These are phyloP conservation scores for Distichodus sexfasciatus DNA, from an alignment of 2,797 vertebrate genomes.

Conservation along the genomic window DNA sequence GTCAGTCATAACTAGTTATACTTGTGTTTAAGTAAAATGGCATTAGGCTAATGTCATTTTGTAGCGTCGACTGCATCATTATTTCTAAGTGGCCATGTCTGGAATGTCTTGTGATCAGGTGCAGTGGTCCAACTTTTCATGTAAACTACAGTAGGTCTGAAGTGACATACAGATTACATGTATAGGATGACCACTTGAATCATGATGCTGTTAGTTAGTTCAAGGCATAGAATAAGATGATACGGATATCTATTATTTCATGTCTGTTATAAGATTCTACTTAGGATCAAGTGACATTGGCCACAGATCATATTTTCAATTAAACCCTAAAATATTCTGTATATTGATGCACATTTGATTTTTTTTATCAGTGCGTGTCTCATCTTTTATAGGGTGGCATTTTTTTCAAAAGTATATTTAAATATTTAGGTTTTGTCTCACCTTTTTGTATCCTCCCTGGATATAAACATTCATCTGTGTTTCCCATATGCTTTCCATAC, in stretches of 20 bases:
- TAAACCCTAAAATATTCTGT: slow-evolving; percentile 24
- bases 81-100: slow-evolving; percentile 28
- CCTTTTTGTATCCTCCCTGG: slow-evolving; percentile 2
- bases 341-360: slow-evolving; percentile 24
- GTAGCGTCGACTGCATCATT: slow-evolving; percentile 21
- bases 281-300: neutral
- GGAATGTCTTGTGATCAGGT: slow-evolving; percentile 42
- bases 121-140: slow-evolving; percentile 36
- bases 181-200: slow-evolving; percentile 23
- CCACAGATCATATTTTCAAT: slow-evolving; percentile 16
- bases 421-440: slow-evolving; percentile 17
- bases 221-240: slow-evolving; percentile 41
- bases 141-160: slow-evolving; percentile 40
- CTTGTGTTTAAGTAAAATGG: slow-evolving; percentile 24
- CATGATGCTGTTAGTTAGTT: slow-evolving; percentile 36
- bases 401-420: neutral
- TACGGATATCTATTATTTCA: slow-evolving; percentile 44
- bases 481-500: slow-evolving; percentile 17
- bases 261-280: slow-evolving; percentile 39
- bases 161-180: slow-evolving; percentile 20
- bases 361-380: slow-evolving; percentile 7
- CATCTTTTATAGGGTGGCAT: neutral
- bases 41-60: slow-evolving; percentile 16
- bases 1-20: slow-evolving; percentile 20
- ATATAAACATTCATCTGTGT: neutral